Evolutionary conservation across 1,140 invertebrate genomes (phyloP), one percentile per base, ranked within the genome.

Genomic region (Dreissena polymorpha): DNA sequence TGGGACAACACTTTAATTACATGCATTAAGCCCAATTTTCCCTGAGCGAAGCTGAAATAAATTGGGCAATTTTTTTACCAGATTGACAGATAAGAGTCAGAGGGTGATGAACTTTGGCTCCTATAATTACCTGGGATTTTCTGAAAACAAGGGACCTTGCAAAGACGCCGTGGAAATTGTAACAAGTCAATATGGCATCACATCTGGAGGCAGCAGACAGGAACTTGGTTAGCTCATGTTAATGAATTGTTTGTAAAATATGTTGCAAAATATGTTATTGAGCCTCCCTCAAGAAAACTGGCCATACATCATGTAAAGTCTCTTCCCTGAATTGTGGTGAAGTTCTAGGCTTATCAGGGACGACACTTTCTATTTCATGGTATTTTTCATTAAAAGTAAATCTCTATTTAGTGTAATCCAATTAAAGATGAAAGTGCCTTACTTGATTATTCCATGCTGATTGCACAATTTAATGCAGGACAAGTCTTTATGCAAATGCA

Each of bases 171-270:
- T 93, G 8, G 90, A 92, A 78, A 80, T 89, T 39, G 80, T 88
- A 0, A 92, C 93, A 23, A 82, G 88, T 53, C 85, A 91, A 68
- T 91, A 92, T 76, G 94, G 94, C 25, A 74, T 94, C 10, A 90
- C 92, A 14, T 77, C 91, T 2, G 91, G 92, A 85, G 89, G 89
- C 21, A 91, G 90, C 76, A 79, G 93, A 49, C 92, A 93, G 74
- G 94, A 94, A 87, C 72, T 92, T 53, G 93, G 93, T 93, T 84
- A 77, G 90, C 88, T 93, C 0, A 95, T 98, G 90, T 93, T 99
- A 67, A 98, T 99, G 93, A 39, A 39, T 39, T 39, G 39, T 39
- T 39, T 2, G 39, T 39, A 5, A 39, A n/a, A 39, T 39, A 39
- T 39, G 39, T 39, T 39, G 39, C 39, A 39, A 39, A 39, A 39